phyloP scores from a whole-genome alignment of 1,140 invertebrate genomes.

The Panagrolaimus sp. region DNA sequence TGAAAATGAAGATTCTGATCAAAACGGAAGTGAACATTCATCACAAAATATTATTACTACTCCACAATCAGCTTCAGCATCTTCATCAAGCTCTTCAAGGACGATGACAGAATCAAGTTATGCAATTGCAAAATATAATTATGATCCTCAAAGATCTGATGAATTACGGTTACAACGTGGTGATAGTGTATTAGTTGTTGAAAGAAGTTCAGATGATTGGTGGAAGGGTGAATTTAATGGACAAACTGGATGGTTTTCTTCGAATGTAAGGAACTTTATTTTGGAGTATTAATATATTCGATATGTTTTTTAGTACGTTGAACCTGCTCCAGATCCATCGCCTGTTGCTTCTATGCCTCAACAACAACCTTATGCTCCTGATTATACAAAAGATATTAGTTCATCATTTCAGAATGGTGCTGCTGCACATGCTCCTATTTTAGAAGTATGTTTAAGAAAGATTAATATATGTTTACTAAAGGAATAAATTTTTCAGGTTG shows the following conservation, averaged over 20 bases:
- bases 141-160: constrained; percentile 90
- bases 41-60: too few species aligned
- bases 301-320: too few species aligned
- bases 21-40: too few species aligned
- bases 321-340: constrained; percentile 7
- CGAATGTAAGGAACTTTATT: constrained; percentile 64
- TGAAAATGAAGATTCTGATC: too few species aligned
- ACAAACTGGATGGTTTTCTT: constrained; percentile 87
- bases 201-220: constrained; percentile 99
- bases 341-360: background rate
- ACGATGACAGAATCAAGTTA: constrained; percentile 14
- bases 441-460: constrained; percentile 27
- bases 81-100: constrained; percentile 17
- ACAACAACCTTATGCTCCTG: constrained; percentile 17
- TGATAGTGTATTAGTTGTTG: constrained; percentile 75
- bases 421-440: constrained; percentile 16
- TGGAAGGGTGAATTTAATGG: constrained; percentile 75
- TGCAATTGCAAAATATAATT: constrained; percentile 93
- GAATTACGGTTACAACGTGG: constrained; percentile 83
- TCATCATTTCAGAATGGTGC: background rate
- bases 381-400: constrained; percentile 5
- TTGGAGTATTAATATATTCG: too few species aligned
- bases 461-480: background rate
- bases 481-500: constrained; percentile 72
- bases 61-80: too few species aligned